A percentile compares a stretch with the other conserved stretches of the same genome.
Evolutionary conservation across 2,113 vertebrate genomes (phyloP).

Genomic region (Ciconia maguari): DNA sequence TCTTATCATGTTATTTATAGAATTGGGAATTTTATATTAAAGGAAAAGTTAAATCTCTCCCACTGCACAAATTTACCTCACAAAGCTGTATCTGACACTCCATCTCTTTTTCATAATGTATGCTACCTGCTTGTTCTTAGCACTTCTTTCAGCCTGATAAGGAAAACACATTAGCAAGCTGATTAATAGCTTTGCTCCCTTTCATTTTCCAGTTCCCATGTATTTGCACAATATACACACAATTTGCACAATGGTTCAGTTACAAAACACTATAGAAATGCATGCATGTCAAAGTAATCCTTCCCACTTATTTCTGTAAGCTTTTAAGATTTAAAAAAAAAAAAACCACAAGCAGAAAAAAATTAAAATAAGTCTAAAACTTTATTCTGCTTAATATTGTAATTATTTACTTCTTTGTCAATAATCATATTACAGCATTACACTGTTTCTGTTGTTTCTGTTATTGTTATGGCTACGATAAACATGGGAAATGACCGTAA

Average conservation of each 20-base stretch:
- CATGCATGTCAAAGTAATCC: neutral
- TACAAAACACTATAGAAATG: neutral
- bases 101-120: neutral
- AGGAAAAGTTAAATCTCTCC: neutral
- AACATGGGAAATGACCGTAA: neutral
- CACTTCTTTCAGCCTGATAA: slow-evolving; percentile 9
- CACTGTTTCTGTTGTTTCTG: neutral
- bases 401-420: neutral
- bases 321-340: rapidly evolving
- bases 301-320: neutral
- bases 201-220: neutral
- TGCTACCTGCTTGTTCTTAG: slow-evolving; percentile 6
- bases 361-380: neutral
- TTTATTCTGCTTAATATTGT: neutral
- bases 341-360: neutral
- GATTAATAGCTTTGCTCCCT: slow-evolving; percentile 13
- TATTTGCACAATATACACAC: neutral
- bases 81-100: neutral
- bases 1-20: neutral
- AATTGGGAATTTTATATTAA: neutral
- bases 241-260: neutral
- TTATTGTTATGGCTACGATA: neutral
- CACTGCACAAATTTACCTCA: neutral
- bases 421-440: neutral
- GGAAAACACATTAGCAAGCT: slow-evolving; percentile 20